Percentiles rank a stretch among this genome's conserved stretches.
These are phyloP conservation scores for Ceratitis capitata DNA, from an alignment of 1,140 invertebrate genomes.

Conservation along the genomic window DNA sequence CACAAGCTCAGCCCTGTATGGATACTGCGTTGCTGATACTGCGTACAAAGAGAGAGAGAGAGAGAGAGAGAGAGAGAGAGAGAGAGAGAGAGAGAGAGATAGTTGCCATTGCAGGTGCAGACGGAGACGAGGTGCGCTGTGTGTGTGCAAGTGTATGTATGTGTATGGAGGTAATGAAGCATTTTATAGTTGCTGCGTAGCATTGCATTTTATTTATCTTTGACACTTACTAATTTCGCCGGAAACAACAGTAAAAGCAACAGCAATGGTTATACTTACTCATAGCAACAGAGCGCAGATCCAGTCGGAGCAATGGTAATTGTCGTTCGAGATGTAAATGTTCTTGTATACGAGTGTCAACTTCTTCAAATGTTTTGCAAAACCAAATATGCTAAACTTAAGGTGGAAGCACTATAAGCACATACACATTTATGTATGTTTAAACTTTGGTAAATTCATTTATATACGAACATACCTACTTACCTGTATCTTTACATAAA, in stretches of 20 bases:
- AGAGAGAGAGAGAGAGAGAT: too few relatives aligned
- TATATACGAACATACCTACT: neutral
- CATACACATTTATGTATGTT: neutral
- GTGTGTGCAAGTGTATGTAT: too few relatives aligned
- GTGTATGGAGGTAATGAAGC: neutral
- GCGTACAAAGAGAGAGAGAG: too few relatives aligned
- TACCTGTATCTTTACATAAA: neutral
- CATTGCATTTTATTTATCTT: slow-evolving; percentile 30
- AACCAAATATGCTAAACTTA: neutral
- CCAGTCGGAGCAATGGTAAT: neutral
- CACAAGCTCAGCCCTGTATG: neutral
- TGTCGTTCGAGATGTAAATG: neutral
- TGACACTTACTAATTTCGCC: slow-evolving; percentile 23
- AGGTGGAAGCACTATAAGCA: neutral
- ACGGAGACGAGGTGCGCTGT: neutral
- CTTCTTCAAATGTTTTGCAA: slow-evolving; percentile 4
- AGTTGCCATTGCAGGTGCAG: neutral
- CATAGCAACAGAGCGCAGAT: neutral
- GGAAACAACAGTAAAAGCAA: neutral
- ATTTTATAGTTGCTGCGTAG: neutral
- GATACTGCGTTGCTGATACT: neutral
- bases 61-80: too few relatives aligned
- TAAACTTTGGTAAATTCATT: too few relatives aligned
- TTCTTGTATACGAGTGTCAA: neutral
- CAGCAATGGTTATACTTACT: too few relatives aligned